Percentiles rank a stretch among this genome's conserved stretches.
phyloP scores from a whole-genome alignment of 92 coral and sea anemone genomes.

The Zoanthus solanderi region DNA sequence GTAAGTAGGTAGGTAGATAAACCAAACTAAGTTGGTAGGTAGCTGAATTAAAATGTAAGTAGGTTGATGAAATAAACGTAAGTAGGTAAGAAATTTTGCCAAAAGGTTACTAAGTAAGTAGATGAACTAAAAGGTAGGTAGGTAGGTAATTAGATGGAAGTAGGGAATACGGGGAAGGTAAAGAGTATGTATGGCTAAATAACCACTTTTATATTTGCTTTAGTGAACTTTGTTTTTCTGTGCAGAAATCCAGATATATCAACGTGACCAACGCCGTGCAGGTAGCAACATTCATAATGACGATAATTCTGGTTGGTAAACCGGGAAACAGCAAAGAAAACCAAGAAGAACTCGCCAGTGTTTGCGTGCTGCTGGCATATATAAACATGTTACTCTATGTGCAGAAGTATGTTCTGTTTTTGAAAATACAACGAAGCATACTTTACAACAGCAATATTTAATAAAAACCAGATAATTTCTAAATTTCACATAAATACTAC shows the following conservation, averaged over 20 bases:
- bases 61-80: too few species aligned
- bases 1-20: too few species aligned
- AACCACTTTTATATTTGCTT: background rate
- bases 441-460: too few species aligned
- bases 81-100: too few species aligned
- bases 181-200: background rate
- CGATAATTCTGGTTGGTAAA: background rate
- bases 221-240: background rate
- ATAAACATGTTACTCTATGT: constrained; percentile 38
- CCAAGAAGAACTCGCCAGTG: background rate
- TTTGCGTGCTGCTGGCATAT: constrained; percentile 18
- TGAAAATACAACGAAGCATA: background rate
- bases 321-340: background rate
- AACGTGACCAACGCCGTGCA: constrained; percentile 42
- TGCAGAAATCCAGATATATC: constrained; percentile 9
- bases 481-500: too few species aligned
- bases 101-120: too few species aligned
- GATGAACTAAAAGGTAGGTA: too few species aligned
- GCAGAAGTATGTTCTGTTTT: constrained; percentile 3
- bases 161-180: too few species aligned
- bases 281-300: constrained; percentile 15
- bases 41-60: too few species aligned
- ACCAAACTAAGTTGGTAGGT: too few species aligned
- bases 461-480: too few species aligned
- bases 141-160: too few species aligned